A percentile compares a stretch with the other conserved stretches of the same genome.
These are phyloP conservation scores for Geodia barretti DNA, from an alignment of 37 sponge, comb jelly and placozoan genomes.

Conservation along the genomic window DNA sequence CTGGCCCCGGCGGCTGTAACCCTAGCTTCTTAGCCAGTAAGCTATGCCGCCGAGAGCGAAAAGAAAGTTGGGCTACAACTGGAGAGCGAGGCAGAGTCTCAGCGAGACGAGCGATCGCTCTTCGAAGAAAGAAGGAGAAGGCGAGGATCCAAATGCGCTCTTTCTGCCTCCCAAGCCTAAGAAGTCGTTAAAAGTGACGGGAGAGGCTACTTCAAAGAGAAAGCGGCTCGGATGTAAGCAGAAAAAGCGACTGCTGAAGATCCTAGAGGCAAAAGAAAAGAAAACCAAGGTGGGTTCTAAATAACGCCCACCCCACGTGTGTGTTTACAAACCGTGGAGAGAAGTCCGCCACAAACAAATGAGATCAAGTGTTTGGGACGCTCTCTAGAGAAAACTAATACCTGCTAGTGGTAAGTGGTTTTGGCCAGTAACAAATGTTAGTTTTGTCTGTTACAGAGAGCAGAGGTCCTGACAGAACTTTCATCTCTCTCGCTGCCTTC, in stretches of 20 bases:
- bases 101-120: neutral
- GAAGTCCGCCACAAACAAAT: too few relatives aligned
- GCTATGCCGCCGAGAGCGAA: neutral
- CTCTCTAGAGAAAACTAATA: too few relatives aligned
- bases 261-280: slow-evolving; percentile 72
- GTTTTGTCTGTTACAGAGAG: slow-evolving; percentile 4
- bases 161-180: slow-evolving; percentile 43
- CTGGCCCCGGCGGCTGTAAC: too few relatives aligned
- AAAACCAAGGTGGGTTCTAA: slow-evolving; percentile 69
- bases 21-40: too few relatives aligned
- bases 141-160: slow-evolving; percentile 49
- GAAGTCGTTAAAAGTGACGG: neutral
- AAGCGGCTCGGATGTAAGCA: slow-evolving; percentile 58
- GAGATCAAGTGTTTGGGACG: too few relatives aligned
- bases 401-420: too few relatives aligned
- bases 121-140: too few relatives aligned
- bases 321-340: too few relatives aligned
- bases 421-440: neutral
- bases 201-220: slow-evolving; percentile 10
- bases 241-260: slow-evolving; percentile 61
- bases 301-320: slow-evolving; percentile 32
- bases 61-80: slow-evolving; percentile 56
- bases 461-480: slow-evolving; percentile 11
- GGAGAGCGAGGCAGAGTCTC: slow-evolving; percentile 52
- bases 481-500: slow-evolving; percentile 27